A percentile compares a stretch with the other conserved stretches of the same genome.
Evolutionary conservation across 2,888 invertebrate genomes (phyloP).

Genomic region (Mythimna impura): DNA sequence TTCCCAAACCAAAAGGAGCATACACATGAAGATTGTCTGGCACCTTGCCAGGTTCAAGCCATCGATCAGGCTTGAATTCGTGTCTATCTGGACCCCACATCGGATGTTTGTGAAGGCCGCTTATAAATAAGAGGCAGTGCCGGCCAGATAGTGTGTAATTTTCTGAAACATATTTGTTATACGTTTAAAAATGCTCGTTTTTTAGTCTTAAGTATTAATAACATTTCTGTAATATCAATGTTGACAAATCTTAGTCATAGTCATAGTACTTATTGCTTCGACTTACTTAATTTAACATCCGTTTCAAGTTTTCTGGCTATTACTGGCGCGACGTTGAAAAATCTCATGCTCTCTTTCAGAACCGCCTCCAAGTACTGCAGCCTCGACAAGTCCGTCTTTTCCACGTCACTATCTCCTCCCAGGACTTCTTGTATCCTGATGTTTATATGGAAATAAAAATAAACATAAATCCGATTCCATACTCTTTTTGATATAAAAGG

Average conservation of each 20-base stretch:
- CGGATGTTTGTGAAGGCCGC: conserved; percentile 75
- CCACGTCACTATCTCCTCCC: too few relatives aligned
- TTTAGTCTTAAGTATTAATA: too few relatives aligned
- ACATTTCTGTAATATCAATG: background rate
- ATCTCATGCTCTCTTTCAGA: conserved; percentile 80
- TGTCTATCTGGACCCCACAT: conserved; percentile 77
- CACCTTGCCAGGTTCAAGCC: conserved; percentile 73
- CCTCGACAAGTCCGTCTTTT: conserved; percentile 66
- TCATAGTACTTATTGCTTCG: too few relatives aligned
- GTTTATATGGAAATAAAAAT: too few relatives aligned
- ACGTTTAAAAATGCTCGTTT: too few relatives aligned
- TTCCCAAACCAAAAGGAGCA: conserved; percentile 77
- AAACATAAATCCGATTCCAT: too few relatives aligned
- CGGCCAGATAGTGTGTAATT: conserved; percentile 76
- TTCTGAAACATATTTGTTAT: conserved; percentile 63
- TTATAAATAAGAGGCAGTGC: conserved; percentile 72
- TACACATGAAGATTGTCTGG: conserved; percentile 71
- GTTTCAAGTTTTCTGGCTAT: conserved; percentile 74
- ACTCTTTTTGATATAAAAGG: too few relatives aligned
- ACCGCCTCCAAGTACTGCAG: conserved; percentile 81
- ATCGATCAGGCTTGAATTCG: conserved; percentile 78
- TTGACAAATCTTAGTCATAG: background rate
- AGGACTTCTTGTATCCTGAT: too few relatives aligned
- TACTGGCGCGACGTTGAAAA: conserved; percentile 77
- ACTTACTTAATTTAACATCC: conserved; percentile 80